Percentiles rank a stretch among this genome's conserved stretches.
phyloP scores from a whole-genome alignment of 2,888 invertebrate species.

The Tupiocoris notatus region DNA sequence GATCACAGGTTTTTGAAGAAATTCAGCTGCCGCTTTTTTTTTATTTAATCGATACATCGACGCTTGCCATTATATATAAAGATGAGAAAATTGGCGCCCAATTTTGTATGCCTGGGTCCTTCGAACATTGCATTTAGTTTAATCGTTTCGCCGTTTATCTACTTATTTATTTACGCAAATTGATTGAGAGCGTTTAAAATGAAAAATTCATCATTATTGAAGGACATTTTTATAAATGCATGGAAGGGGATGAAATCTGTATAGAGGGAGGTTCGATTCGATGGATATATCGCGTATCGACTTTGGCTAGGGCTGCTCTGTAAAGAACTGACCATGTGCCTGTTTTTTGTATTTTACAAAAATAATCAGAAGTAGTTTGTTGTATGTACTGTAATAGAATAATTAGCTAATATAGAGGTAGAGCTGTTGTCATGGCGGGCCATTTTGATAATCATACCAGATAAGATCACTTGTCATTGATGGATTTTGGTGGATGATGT shows the following conservation, averaged over 20 bases:
- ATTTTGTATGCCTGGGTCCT: background rate
- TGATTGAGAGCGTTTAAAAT: no score
- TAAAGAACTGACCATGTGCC: conserved; percentile 32
- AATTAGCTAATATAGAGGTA: background rate
- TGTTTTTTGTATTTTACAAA: conserved; percentile 23
- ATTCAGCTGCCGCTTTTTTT: conserved; percentile 25
- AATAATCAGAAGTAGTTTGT: background rate
- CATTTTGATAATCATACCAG: no score
- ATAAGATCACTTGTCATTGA: no score
- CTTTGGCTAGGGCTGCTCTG: background rate
- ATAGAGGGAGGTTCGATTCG: background rate
- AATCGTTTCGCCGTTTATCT: background rate
- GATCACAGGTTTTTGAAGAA: background rate
- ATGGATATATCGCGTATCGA: background rate
- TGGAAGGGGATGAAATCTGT: conserved; percentile 1
- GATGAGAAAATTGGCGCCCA: background rate
- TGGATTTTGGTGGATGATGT: no score
- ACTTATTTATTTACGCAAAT: background rate
- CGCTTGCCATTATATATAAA: conserved; percentile 22
- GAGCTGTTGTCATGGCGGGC: no score
- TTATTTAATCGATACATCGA: conserved; percentile 34
- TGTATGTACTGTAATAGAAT: background rate
- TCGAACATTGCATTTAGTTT: background rate
- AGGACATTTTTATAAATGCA: background rate
- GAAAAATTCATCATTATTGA: background rate